Percentiles rank a stretch among this genome's conserved stretches.
phyloP scores from a whole-genome alignment of 2,113 vertebrate species.

The Hymenochirus boettgeri region DNA sequence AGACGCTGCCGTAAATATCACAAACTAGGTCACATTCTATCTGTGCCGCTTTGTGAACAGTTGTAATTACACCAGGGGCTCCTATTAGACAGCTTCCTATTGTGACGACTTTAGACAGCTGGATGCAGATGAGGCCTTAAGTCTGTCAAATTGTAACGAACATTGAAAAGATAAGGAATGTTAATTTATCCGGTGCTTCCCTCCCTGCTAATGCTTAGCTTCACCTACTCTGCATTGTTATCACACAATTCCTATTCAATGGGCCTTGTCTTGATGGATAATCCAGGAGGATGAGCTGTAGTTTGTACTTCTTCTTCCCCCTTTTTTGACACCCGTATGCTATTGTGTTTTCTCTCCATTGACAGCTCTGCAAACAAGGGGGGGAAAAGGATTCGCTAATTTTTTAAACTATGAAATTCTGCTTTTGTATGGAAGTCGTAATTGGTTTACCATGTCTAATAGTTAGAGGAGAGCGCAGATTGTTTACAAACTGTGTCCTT shows the following conservation, averaged over 20 bases:
- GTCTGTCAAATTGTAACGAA: conserved; percentile 60
- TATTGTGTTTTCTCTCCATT: conserved; percentile 27
- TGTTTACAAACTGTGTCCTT: conserved; percentile 45
- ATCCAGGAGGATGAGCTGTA: conserved; percentile 53
- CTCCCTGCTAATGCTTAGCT: conserved; percentile 61
- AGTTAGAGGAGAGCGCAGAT: conserved; percentile 44
- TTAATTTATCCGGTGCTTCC: conserved; percentile 62
- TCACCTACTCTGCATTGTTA: conserved; percentile 59
- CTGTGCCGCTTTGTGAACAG: conserved; percentile 50
- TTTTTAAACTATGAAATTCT: conserved; percentile 53
- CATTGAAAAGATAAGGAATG: conserved; percentile 61
- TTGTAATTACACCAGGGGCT: conserved; percentile 58
- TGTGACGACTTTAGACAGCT: conserved; percentile 54
- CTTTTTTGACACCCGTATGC: conserved; percentile 42
- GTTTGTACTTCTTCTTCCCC: conserved; percentile 35
- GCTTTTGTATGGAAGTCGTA: conserved; percentile 55
- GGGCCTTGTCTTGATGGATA: conserved; percentile 52
- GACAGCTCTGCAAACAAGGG: conserved; percentile 57
- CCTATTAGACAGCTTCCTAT: conserved; percentile 57
- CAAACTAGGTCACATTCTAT: conserved; percentile 52
- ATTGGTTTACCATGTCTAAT: conserved; percentile 57
- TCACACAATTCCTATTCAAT: conserved; percentile 42
- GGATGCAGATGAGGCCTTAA: conserved; percentile 55
- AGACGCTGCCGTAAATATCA: conserved; percentile 44
- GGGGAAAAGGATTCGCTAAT: conserved; percentile 62